Evolutionary conservation across 2,888 invertebrate species (phyloP).

Genomic region (Tuberolachnus salignus): DNA sequence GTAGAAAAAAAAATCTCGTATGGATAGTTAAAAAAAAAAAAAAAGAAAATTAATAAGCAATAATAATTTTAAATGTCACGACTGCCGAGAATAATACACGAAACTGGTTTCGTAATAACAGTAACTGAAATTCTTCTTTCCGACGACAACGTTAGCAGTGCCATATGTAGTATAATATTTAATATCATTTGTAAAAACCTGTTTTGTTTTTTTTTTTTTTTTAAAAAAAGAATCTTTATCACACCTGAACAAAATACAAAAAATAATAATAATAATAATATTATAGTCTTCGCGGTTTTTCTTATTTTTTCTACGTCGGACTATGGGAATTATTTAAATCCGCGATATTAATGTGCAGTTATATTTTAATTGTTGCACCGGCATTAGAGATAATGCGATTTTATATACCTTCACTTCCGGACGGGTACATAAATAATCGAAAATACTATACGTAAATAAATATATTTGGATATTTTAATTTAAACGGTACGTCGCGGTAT

Average conservation of each 20-base stretch:
- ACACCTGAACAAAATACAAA: constrained; percentile 11
- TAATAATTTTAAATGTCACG: constrained; percentile 41
- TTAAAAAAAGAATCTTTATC: background rate
- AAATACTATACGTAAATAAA: constrained; percentile 1
- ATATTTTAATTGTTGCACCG: background rate
- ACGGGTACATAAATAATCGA: background rate
- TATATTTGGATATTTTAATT: constrained; percentile 1
- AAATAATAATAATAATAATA: too few species aligned
- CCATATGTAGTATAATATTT: background rate
- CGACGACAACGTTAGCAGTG: constrained; percentile 6
- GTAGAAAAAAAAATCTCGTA: background rate
- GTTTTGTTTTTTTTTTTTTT: constrained; percentile 8
- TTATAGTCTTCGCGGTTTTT: too few species aligned
- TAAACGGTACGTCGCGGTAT: background rate
- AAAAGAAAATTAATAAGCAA: background rate
- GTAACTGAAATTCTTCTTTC: constrained; percentile 46
- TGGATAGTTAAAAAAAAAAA: background rate
- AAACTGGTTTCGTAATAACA: constrained; percentile 49
- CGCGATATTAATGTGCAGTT: background rate
- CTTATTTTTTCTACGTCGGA: too few species aligned
- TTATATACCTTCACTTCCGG: constrained; percentile 1
- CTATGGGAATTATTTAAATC: too few species aligned
- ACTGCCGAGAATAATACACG: background rate
- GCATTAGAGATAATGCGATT: too few species aligned
- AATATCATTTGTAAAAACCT: constrained; percentile 34